A percentile compares a stretch with the other conserved stretches of the same genome.
Evolutionary conservation across 2,797 vertebrate genomes (phyloP).

Genomic region (Rhynchotus rufescens): DNA sequence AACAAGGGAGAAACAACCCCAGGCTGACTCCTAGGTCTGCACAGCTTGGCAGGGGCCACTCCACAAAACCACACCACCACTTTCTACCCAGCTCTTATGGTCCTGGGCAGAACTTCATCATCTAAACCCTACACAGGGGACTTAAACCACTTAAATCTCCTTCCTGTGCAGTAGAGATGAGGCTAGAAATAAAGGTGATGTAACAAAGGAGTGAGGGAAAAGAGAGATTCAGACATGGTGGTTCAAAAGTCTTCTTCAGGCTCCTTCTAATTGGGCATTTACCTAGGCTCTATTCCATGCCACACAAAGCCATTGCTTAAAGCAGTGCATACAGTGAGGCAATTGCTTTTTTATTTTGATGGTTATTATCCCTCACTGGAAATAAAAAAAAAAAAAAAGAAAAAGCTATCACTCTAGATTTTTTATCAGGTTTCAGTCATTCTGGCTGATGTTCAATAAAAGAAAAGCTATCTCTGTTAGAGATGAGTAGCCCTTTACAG

Average conservation of each 20-base stretch:
- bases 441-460: constrained; percentile 67
- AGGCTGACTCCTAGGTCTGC: not conserved
- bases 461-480: constrained; percentile 62
- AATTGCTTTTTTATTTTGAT: constrained; percentile 49
- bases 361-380: constrained; percentile 37
- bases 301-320: constrained; percentile 1
- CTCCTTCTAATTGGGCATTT: constrained; percentile 63
- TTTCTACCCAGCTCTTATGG: not conserved
- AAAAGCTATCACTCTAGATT: not conserved
- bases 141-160: not conserved
- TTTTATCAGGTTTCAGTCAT: constrained; percentile 64
- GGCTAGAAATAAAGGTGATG: not conserved
- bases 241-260: constrained; percentile 56
- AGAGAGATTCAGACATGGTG: not conserved
- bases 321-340: constrained; percentile 9
- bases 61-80: not conserved
- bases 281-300: constrained; percentile 6
- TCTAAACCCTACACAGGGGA: not conserved
- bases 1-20: not conserved
- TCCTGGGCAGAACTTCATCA: not conserved
- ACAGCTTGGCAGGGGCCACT: not conserved
- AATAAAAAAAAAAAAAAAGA: not conserved
- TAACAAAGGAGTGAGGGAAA: not conserved
- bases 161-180: not conserved
- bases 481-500: constrained; percentile 61